These are phyloP conservation scores for Oasisia sp. DNA, from an alignment of 2,888 invertebrate genomes.

Conservation along the genomic window DNA sequence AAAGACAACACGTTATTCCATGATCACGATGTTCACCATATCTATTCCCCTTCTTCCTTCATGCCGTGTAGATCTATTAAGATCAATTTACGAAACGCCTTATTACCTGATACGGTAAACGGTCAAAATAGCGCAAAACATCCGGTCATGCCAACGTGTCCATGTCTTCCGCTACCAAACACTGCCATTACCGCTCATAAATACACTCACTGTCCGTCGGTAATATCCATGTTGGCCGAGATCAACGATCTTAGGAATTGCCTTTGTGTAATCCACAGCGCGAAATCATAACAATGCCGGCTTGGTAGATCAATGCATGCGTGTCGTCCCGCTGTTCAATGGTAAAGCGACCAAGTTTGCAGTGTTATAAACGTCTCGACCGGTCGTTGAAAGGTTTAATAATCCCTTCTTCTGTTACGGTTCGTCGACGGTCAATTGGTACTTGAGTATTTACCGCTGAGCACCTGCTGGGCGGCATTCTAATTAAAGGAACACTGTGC, in stretches of 20 bases:
- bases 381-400: background rate
- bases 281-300: background rate
- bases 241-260: background rate
- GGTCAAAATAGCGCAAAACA: background rate
- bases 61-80: too few relatives aligned
- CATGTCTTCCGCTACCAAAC: background rate
- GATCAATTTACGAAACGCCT: too few relatives aligned
- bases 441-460: background rate
- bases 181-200: background rate
- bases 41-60: background rate
- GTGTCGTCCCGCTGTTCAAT: background rate
- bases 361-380: background rate
- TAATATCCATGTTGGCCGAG: background rate
- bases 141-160: background rate
- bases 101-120: too few relatives aligned
- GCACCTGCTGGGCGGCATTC: background rate
- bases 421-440: background rate
- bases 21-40: background rate
- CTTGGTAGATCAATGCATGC: background rate
- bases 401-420: background rate
- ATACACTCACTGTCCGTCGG: background rate
- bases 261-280: background rate
- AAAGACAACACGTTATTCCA: background rate
- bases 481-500: conserved; percentile 5
- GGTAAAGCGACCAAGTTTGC: background rate